Conservation (phyloP, 1,140 invertebrate species). For the Dendroctonus valens region DNA sequence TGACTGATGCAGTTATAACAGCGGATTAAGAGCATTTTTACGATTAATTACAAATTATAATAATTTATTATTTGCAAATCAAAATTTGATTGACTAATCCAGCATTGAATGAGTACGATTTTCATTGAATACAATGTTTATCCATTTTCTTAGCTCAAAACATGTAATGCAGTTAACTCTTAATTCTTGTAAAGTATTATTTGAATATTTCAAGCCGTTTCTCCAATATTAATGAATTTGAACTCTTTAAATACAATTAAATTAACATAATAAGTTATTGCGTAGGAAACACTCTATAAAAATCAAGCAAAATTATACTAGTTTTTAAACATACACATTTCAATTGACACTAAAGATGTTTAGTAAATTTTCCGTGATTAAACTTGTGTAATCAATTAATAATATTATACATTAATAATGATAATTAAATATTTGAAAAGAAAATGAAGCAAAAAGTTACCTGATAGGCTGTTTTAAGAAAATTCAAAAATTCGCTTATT, state of each 20-base stretch:
- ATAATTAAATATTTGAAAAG: not conserved
- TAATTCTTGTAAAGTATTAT: no score
- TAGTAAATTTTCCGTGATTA: not conserved
- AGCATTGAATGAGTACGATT: not conserved
- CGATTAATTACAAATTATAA: no score
- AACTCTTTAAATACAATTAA: not conserved
- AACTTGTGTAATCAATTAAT: no score
- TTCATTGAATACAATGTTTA: not conserved
- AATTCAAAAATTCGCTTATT: constrained; percentile 69
- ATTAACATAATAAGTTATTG: not conserved
- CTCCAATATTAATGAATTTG: no score
- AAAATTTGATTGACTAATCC: not conserved
- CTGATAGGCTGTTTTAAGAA: constrained; percentile 70
- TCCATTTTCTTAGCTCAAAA: not conserved
- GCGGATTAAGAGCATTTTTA: no score
- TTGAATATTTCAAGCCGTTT: no score
- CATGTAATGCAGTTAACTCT: no score
- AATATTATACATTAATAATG: not conserved
- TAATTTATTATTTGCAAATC: no score
- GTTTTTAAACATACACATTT: not conserved
- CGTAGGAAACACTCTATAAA: not conserved
- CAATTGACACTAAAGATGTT: not conserved
- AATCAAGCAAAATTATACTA: not conserved
- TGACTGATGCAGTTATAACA: no score
- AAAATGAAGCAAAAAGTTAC: constrained; percentile 41